These are phyloP conservation scores for Callimico goeldii DNA, from an alignment of 2,797 vertebrate species.

Conservation along the genomic window DNA sequence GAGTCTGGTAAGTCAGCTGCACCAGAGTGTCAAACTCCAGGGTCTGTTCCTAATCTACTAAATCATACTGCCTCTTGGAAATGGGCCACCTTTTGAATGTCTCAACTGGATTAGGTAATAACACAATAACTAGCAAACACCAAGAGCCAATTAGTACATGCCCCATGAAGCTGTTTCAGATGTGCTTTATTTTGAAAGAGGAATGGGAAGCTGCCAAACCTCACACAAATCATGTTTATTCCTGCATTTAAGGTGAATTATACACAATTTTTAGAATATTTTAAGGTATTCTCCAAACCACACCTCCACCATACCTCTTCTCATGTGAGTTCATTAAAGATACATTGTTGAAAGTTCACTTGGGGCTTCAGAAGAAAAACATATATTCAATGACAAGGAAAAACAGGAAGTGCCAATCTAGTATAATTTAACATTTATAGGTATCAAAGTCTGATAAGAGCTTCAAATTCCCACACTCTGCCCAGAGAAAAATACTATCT, in stretches of 20 bases:
- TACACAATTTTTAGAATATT: conserved; percentile 39
- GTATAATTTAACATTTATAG: conserved; percentile 52
- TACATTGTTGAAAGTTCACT: not conserved
- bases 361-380: conserved; percentile 42
- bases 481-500: conserved; percentile 53
- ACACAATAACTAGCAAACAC: conserved; percentile 43
- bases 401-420: conserved; percentile 51
- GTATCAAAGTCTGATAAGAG: conserved; percentile 52
- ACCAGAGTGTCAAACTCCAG: not conserved
- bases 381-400: conserved; percentile 50
- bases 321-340: not conserved
- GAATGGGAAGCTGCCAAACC: conserved; percentile 35
- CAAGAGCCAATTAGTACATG: conserved; percentile 1
- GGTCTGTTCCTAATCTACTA: not conserved
- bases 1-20: not conserved
- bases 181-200: conserved; percentile 46
- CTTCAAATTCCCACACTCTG: conserved; percentile 44
- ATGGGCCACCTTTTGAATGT: not conserved
- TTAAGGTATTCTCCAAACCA: conserved; percentile 44
- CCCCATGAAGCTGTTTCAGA: conserved; percentile 12
- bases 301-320: not conserved
- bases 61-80: conserved; percentile 40
- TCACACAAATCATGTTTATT: conserved; percentile 54
- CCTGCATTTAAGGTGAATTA: conserved; percentile 32
- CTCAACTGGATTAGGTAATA: conserved; percentile 44